phyloP scores from a whole-genome alignment of 2,797 vertebrate genomes.

The Platalea minor region DNA sequence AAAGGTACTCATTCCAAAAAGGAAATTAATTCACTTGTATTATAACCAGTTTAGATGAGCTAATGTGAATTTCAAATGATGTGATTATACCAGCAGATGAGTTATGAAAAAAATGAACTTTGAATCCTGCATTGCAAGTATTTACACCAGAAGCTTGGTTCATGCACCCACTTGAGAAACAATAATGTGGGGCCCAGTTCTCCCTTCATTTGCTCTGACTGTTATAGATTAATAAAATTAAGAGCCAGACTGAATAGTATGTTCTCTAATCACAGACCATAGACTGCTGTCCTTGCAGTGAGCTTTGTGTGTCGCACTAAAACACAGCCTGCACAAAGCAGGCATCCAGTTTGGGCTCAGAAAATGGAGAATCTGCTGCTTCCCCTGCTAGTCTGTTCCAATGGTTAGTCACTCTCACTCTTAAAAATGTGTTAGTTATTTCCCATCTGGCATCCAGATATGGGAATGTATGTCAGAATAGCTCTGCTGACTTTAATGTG shows the following conservation, averaged over 20 bases:
- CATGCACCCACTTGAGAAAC: not conserved
- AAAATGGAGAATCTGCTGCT: conserved; percentile 5
- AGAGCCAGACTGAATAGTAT: not conserved
- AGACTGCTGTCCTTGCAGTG: not conserved
- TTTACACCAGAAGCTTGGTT: not conserved
- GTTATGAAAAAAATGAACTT: not conserved
- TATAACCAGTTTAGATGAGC: not conserved
- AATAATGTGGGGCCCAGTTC: not conserved
- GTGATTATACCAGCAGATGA: not conserved
- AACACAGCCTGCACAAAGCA: conserved; percentile 17
- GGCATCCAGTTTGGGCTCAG: not conserved
- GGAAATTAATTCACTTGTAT: not conserved
- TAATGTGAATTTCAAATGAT: not conserved
- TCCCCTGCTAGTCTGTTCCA: conserved; percentile 16
- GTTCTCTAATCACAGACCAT: not conserved
- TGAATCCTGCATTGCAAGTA: not conserved
- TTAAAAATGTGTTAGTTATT: conserved; percentile 47
- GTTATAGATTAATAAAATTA: not conserved
- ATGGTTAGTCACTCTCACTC: conserved; percentile 52
- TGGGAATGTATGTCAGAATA: conserved; percentile 24
- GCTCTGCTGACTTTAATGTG: conserved; percentile 1
- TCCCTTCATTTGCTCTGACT: not conserved
- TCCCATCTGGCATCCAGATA: conserved; percentile 53
- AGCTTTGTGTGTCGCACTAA: not conserved
- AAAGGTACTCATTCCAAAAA: not conserved